Base-by-base conservation (phyloP, 2,113 vertebrate species). In the Toxotes jaculatrix region DNA sequence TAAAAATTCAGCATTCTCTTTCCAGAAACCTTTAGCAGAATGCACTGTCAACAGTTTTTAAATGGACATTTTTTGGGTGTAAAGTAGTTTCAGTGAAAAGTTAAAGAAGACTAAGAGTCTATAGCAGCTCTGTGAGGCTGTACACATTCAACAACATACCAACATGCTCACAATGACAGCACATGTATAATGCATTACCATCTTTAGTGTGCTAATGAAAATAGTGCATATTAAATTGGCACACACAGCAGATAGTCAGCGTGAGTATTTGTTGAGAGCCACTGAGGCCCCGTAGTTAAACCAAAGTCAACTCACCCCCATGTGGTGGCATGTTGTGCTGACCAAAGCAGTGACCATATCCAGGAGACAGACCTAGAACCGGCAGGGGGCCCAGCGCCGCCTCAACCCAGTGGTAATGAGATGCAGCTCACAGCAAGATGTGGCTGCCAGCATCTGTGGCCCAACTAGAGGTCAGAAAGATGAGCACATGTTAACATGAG, bases 401-500 rank as follows among this genome's bases (percentile, higher is more conserved):
- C 60, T 82, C 75, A 42, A 65, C 57, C 64, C 78, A 53, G 77
- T 45, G 64, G 77, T 93, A 92, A 93, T 90, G 82, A 90, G 82
- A 89, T 90, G 86, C 85, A 74, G 62, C 75, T 88, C 91, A 85
- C 85, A 83, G 83, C 88, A 80, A 77, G 83, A 84, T 43, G 84
- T 70, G 80, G 13, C 81, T 64, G 10, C 67, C 67, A 65, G 86
- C 87, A 88, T 91, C 88, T 78, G 90, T 81, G 85, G 64, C 79
- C 69, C 78, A 67, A 75, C 32, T 55, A 85, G 88, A 87, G 91
- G 89, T 92, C 91, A 88, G 79, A 89, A 32, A 78, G 57, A 87
- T 43, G 63, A 81, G 49, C 82, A 71, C 62, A 56, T 90, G 88
- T 92, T 92, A 89, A 92, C 87, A 91, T 1, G 40, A 69, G 84